A percentile compares a stretch with the other conserved stretches of the same genome.
Evolutionary conservation across 2,113 vertebrate genomes (phyloP).

Genomic region (Neomonachus schauinslandi): DNA sequence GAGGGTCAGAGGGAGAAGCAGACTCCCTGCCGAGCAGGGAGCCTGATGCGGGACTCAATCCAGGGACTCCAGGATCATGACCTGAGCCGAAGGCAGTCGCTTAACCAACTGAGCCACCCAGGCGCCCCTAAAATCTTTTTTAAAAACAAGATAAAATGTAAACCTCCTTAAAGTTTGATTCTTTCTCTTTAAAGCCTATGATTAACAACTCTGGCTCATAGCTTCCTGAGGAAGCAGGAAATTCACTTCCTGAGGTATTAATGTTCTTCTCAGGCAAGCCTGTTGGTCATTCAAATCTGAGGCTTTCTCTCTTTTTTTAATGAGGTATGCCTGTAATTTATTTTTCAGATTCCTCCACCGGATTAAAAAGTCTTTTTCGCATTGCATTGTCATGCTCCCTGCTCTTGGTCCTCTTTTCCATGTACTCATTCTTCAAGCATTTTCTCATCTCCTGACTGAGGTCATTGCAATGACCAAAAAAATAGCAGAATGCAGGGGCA

Average conservation of each 20-base stretch:
- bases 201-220: not conserved
- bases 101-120: too few species aligned
- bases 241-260: not conserved
- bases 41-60: too few species aligned
- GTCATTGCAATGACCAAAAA: not conserved
- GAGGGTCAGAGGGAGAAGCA: too few species aligned
- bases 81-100: too few species aligned
- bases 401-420: not conserved
- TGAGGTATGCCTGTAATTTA: not conserved
- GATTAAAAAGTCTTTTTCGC: not conserved
- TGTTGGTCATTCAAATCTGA: not conserved
- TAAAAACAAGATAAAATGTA: not conserved
- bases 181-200: not conserved
- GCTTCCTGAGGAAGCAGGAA: not conserved
- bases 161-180: not conserved
- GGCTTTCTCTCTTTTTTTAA: not conserved
- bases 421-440: not conserved
- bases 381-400: not conserved
- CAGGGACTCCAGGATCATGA: too few species aligned
- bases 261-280: not conserved
- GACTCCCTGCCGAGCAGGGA: too few species aligned
- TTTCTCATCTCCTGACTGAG: not conserved
- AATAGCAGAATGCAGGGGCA: too few species aligned
- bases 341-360: not conserved
- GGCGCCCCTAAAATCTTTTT: not conserved